Percentiles rank a stretch among this genome's conserved stretches.
phyloP scores from a whole-genome alignment of 2,797 vertebrate genomes.

The Lithobates sylvaticus region DNA sequence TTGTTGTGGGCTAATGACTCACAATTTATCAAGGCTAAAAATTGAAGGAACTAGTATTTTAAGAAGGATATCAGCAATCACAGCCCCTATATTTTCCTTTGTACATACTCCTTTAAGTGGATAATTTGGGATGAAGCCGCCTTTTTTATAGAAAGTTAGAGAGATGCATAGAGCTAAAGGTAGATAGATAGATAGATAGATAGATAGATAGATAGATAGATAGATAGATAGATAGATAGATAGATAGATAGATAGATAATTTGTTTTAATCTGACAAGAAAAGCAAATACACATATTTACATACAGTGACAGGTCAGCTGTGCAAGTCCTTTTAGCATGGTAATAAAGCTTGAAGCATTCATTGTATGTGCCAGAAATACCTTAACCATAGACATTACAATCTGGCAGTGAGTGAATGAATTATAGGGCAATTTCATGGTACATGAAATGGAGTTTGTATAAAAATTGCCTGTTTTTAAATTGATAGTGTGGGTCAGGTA shows the following conservation, averaged over 20 bases:
- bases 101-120: no score
- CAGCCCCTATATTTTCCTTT: no score
- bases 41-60: no score
- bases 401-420: constrained; percentile 52
- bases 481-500: constrained; percentile 49
- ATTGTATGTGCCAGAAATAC: constrained; percentile 24
- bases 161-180: neutral
- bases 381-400: constrained; percentile 53
- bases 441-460: constrained; percentile 59
- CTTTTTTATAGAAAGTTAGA: neutral
- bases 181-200: constrained; percentile 15
- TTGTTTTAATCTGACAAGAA: neutral
- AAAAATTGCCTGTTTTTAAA: constrained; percentile 59
- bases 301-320: neutral
- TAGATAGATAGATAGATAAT: no score
- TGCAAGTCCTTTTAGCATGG: neutral
- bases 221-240: constrained; percentile 13
- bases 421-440: constrained; percentile 60
- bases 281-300: neutral
- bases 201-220: constrained; percentile 18
- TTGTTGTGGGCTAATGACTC: no score
- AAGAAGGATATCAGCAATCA: no score
- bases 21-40: no score
- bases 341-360: constrained; percentile 37
- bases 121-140: no score